Percentiles rank a stretch among this genome's conserved stretches.
Evolutionary conservation across 2,888 invertebrate genomes (phyloP).

Genomic region (Stramonita haemastoma): DNA sequence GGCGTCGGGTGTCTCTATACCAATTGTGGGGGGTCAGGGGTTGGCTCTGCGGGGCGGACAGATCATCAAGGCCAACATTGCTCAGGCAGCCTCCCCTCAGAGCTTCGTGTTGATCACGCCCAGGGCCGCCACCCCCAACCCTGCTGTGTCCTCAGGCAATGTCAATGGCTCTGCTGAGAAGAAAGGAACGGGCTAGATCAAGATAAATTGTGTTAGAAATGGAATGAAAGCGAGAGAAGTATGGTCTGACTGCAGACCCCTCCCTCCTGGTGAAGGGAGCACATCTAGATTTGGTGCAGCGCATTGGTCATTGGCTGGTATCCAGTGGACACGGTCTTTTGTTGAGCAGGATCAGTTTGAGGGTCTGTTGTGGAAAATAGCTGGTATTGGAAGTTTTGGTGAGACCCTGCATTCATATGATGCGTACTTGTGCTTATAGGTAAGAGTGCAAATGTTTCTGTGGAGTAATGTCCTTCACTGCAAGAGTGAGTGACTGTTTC

Average conservation of each 20-base stretch:
- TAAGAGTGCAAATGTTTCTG: no score
- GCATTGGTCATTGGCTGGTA: not conserved
- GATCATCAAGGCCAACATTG: conserved; percentile 51
- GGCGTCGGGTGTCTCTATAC: conserved; percentile 32
- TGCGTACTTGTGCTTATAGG: no score
- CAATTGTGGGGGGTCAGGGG: conserved; percentile 38
- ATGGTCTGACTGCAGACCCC: not conserved
- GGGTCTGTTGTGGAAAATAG: no score
- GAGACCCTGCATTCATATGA: no score
- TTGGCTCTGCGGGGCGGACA: conserved; percentile 44
- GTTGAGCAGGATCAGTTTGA: no score
- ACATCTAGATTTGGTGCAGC: not conserved
- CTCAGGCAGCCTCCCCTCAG: conserved; percentile 46
- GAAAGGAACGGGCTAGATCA: conserved; percentile 39
- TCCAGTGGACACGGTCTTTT: not conserved
- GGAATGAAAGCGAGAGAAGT: not conserved
- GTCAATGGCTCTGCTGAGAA: conserved; percentile 40
- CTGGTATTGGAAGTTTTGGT: no score
- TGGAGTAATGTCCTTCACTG: no score
- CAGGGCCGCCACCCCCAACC: conserved; percentile 21
- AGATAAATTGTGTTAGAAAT: not conserved
- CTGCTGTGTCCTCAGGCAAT: conserved; percentile 30
- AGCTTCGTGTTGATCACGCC: conserved; percentile 52
- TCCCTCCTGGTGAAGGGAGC: not conserved
- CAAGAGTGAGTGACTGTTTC: no score